phyloP scores from a whole-genome alignment of 2,797 vertebrate genomes.

The Myoxocephalus aenaeus region DNA sequence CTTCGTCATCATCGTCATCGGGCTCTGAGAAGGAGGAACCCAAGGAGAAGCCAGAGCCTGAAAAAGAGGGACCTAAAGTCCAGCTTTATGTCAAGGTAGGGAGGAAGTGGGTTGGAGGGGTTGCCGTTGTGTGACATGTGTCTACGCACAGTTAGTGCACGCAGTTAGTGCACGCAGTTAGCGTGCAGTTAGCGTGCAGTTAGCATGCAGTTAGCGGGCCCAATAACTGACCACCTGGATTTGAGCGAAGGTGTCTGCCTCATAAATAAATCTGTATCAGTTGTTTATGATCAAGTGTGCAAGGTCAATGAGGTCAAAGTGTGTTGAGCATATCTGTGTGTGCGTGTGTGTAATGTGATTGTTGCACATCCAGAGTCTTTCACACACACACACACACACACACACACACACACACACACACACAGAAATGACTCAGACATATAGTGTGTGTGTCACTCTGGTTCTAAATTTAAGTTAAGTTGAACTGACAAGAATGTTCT shows the following conservation, averaged over 20 bases:
- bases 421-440: too few relatives aligned
- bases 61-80: neutral
- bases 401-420: too few relatives aligned
- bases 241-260: neutral
- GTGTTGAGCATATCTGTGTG: neutral
- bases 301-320: conserved; percentile 32
- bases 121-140: neutral
- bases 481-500: conserved; percentile 77
- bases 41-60: neutral
- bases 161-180: too few relatives aligned
- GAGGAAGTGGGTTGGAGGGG: neutral
- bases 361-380: neutral
- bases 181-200: too few relatives aligned
- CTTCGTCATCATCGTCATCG: conserved; percentile 64
- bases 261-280: conserved; percentile 36
- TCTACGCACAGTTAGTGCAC: neutral
- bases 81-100: conserved; percentile 69
- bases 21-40: conserved; percentile 36
- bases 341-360: neutral
- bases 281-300: neutral
- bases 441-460: conserved; percentile 10
- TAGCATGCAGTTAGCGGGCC: neutral
- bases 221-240: neutral
- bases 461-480: conserved; percentile 81
- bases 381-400: neutral